Percentiles rank a stretch among this genome's conserved stretches.
Evolutionary conservation across 2,888 invertebrate species (phyloP).

Genomic region (Ypsolopha sequella): DNA sequence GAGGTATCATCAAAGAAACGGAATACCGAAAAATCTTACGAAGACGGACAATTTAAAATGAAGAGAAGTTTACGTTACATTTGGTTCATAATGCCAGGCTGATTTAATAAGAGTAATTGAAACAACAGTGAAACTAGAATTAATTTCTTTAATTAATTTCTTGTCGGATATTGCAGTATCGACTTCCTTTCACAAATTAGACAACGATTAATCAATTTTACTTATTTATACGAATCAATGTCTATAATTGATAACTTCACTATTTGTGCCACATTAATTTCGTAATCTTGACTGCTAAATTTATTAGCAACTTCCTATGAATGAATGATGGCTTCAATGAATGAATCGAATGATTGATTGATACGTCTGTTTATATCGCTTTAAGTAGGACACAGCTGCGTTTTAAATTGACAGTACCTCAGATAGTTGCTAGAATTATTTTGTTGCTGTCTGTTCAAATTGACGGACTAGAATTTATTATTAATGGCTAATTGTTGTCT

Average conservation of each 20-base stretch:
- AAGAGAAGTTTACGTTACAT: too few species aligned
- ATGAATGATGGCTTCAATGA: neutral
- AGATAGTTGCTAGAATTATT: neutral
- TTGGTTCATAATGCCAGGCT: neutral
- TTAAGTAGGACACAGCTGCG: conserved; percentile 6
- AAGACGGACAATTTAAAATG: too few species aligned
- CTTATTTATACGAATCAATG: neutral
- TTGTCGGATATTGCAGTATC: neutral
- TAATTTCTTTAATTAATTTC: neutral
- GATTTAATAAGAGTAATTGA: neutral
- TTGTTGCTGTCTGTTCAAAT: too few species aligned
- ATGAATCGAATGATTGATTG: conserved; percentile 6
- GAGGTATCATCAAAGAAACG: too few species aligned
- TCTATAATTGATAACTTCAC: neutral
- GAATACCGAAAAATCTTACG: too few species aligned
- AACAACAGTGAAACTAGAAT: neutral
- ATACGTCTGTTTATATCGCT: conserved; percentile 4
- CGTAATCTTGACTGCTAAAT: neutral
- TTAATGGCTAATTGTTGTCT: too few species aligned
- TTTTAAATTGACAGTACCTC: conserved; percentile 7
- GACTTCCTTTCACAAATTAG: neutral
- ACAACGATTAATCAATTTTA: neutral
- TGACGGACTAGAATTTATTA: too few species aligned
- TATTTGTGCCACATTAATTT: neutral
- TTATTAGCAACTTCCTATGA: conserved; percentile 6